These are phyloP conservation scores for Drosophila hawaiiensis DNA, from an alignment of 2,888 invertebrate species.

Conservation along the genomic window DNA sequence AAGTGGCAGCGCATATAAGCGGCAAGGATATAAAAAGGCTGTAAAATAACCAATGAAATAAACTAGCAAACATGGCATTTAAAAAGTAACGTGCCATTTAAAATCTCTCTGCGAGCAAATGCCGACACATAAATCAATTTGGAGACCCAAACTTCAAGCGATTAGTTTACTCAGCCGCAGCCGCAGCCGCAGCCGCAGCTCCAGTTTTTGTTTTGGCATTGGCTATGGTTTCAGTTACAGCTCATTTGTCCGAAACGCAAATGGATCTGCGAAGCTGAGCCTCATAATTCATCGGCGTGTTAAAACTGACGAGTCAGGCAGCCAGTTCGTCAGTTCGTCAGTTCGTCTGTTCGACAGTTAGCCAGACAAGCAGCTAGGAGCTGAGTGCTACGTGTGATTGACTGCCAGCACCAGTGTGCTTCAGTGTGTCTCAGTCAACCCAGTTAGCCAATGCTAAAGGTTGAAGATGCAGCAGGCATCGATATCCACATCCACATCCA, in stretches of 20 bases:
- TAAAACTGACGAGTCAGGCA: neutral
- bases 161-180: neutral
- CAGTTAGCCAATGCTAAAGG: conserved; percentile 46
- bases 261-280: conserved; percentile 11
- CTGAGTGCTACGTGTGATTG: conserved; percentile 73
- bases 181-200: neutral
- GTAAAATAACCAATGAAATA: conserved; percentile 7
- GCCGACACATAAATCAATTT: conserved; percentile 63
- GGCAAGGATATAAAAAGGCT: neutral
- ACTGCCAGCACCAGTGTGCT: conserved; percentile 44
- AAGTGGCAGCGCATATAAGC: neutral
- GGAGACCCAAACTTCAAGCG: conserved; percentile 18
- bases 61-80: conserved; percentile 47
- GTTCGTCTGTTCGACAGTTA: neutral
- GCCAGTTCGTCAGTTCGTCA: neutral
- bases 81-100: conserved; percentile 51
- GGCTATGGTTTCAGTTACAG: conserved; percentile 34
- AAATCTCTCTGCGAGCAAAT: conserved; percentile 48
- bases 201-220: conserved; percentile 9
- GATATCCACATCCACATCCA: neutral
- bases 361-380: conserved; percentile 22
- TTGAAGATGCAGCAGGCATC: conserved; percentile 42
- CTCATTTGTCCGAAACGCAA: conserved; percentile 49
- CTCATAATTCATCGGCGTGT: conserved; percentile 63
- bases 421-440: conserved; percentile 13